phyloP scores from a whole-genome alignment of 2,888 invertebrate species.

The Conchocele bisecta region DNA sequence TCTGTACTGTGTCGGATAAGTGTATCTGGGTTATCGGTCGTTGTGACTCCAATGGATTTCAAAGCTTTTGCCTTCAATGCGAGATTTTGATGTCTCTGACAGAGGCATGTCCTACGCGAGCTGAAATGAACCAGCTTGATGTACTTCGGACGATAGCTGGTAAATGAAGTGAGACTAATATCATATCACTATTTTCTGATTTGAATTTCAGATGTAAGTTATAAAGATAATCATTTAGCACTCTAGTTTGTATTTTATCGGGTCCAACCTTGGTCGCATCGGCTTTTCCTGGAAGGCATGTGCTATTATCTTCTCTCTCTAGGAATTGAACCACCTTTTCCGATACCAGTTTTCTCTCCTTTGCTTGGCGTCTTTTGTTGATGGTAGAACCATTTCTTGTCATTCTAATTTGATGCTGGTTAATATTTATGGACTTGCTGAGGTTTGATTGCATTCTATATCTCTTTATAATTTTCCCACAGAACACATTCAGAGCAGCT shows the following conservation, averaged over 20 bases:
- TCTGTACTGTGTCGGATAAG: background rate
- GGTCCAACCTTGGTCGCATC: constrained; percentile 13
- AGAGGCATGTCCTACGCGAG: constrained; percentile 30
- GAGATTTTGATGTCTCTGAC: constrained; percentile 43
- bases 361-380: background rate
- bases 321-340: constrained; percentile 6
- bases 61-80: constrained; percentile 38
- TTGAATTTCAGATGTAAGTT: constrained; percentile 39
- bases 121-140: constrained; percentile 36
- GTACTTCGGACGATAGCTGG: constrained; percentile 24
- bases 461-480: constrained; percentile 1
- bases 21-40: constrained; percentile 14
- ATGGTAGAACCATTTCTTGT: background rate
- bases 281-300: constrained; percentile 31
- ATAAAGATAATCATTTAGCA: constrained; percentile 28
- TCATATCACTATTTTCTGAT: constrained; percentile 23
- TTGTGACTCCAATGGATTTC: background rate
- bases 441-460: background rate
- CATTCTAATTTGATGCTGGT: background rate
- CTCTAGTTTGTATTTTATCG: constrained; percentile 13
- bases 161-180: constrained; percentile 25
- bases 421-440: background rate
- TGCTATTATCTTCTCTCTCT: constrained; percentile 36
- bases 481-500: background rate
- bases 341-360: constrained; percentile 5